Base-by-base conservation (phyloP, 2,113 vertebrate genomes). In the Tachysurus fulvidraco region DNA sequence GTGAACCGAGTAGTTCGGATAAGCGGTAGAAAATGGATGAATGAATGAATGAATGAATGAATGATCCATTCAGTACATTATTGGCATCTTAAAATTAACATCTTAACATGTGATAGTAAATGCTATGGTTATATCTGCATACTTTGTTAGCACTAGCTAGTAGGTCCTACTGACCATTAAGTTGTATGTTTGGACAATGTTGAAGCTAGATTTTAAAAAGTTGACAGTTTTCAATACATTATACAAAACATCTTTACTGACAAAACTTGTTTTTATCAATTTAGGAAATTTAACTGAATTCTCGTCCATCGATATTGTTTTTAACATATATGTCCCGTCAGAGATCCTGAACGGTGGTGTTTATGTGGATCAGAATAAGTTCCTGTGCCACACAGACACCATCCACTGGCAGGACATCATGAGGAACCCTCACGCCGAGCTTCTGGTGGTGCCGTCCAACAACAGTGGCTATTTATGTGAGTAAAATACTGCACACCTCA, bases 341-440 rank as follows among this genome's bases (percentile, higher is more conserved):
- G 97, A 99, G 94, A 97, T 99, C 88, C 95, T 99, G 89, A 98
- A 97, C 60, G 98, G 98, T 30, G 98, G 98, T 0, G 97, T 98
- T 46, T 99, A 99, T 0, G 97, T 99, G 76, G 97, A 97, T 91
- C 97, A 98, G 95, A 99, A 99, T 94, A 97, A 97, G 91, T 98
- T 98, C 81, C 95, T 99, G 14, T 99, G 98, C 92, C 97, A 98
- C 4, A 96, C 97, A 0, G 97, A 99, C 92, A 99, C 97, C 88
- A 97, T 99, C 92, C 97, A 98, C 73, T 99, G 98, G 98, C 96
- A 96, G 81, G 98, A 99, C 88, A 98, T 99, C 41, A 97, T 98
- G 89, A 96, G 97, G 85, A 98, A 97, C 92, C 96, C 97, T 11
- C 95, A 96, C 89, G 97, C 97, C 16, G 97, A 99, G 92, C 94